phyloP scores from a whole-genome alignment of 2,888 invertebrate species.

The Sphaerophoria taeniata region DNA sequence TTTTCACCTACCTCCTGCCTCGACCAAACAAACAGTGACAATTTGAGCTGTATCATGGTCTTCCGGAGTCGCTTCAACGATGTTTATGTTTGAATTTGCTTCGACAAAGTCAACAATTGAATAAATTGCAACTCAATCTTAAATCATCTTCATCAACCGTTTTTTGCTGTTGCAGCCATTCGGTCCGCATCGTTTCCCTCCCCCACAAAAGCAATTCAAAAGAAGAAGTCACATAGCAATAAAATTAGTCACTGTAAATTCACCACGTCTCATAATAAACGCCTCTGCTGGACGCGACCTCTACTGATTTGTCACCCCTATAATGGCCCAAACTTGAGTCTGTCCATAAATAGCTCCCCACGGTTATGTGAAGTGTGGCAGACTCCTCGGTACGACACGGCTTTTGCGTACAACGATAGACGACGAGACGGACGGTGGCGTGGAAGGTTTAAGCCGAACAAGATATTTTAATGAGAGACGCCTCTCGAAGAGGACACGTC shows the following conservation, averaged over 20 bases:
- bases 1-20: neutral
- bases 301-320: constrained; percentile 69
- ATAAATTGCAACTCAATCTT: constrained; percentile 60
- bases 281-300: constrained; percentile 63
- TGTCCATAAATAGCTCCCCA: constrained; percentile 64
- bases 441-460: constrained; percentile 64
- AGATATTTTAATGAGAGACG: constrained; percentile 73
- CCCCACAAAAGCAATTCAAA: too few species aligned
- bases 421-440: neutral
- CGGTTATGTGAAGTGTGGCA: neutral
- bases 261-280: constrained; percentile 67
- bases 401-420: too few species aligned
- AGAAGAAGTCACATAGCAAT: constrained; percentile 31
- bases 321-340: constrained; percentile 43
- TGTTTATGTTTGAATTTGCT: constrained; percentile 49
- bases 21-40: neutral
- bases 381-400: neutral
- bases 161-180: too few species aligned
- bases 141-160: constrained; percentile 48
- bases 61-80: neutral
- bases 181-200: too few species aligned
- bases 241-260: constrained; percentile 73
- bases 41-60: neutral
- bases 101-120: constrained; percentile 59
- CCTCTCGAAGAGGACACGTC: constrained; percentile 18